These are phyloP conservation scores for Vimba vimba DNA, from an alignment of 2,113 vertebrate species.

Conservation along the genomic window DNA sequence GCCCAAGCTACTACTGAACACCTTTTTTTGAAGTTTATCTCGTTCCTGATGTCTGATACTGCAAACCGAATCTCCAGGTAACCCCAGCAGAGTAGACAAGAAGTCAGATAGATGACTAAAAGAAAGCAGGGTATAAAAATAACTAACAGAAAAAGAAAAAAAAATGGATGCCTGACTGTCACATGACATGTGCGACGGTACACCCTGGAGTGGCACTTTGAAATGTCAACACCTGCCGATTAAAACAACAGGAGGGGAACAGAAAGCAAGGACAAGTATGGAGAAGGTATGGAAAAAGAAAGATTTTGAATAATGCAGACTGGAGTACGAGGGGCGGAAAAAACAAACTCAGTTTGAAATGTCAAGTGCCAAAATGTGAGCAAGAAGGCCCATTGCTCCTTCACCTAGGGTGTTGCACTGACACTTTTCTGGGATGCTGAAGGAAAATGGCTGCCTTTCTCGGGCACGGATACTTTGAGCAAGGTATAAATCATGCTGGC, in stretches of 20 bases:
- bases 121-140: not conserved
- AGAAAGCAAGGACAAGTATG: not conserved
- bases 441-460: slow-evolving; percentile 15
- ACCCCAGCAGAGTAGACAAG: not conserved
- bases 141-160: not conserved
- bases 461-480: not conserved
- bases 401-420: slow-evolving; percentile 4
- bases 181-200: not conserved
- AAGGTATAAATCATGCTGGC: slow-evolving; percentile 52
- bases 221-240: slow-evolving; percentile 50
- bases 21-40: not conserved
- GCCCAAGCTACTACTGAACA: not conserved
- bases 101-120: not conserved
- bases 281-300: slow-evolving; percentile 6
- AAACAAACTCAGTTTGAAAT: slow-evolving; percentile 45
- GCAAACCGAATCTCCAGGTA: not conserved
- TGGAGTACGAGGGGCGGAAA: slow-evolving; percentile 21
- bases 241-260: slow-evolving; percentile 12
- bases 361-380: slow-evolving; percentile 47
- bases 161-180: not conserved
- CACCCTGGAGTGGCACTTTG: slow-evolving; percentile 24
- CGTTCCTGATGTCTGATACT: not conserved
- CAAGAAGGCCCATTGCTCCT: slow-evolving; percentile 21
- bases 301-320: slow-evolving; percentile 22
- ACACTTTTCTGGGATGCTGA: not conserved